Evolutionary conservation across 2,797 vertebrate species (phyloP).

Genomic region (Falco rusticolus): DNA sequence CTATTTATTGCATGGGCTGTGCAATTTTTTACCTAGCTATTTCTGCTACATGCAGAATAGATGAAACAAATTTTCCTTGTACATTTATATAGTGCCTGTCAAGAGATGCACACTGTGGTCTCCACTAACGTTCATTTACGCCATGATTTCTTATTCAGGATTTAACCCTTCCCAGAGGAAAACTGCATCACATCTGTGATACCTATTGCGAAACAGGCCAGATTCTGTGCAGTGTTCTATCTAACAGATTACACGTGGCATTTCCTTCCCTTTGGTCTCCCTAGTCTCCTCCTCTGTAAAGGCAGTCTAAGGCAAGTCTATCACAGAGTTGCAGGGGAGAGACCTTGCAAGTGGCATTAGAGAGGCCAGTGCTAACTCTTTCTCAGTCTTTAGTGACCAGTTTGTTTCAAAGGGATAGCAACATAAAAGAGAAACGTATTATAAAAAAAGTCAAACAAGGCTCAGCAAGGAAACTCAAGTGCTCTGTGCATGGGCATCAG

Average conservation of each 20-base stretch:
- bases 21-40: conserved; percentile 43
- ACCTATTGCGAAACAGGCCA: background rate
- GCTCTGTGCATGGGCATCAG: background rate
- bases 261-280: background rate
- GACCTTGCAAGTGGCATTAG: background rate
- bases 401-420: background rate
- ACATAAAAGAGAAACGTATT: background rate
- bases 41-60: conserved; percentile 39
- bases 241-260: background rate
- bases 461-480: background rate
- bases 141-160: background rate
- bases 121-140: conserved; percentile 4
- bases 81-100: conserved; percentile 10
- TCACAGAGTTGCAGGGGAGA: background rate
- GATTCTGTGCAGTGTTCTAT: background rate
- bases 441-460: background rate
- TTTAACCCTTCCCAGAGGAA: conserved; percentile 24
- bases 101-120: background rate
- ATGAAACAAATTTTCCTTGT: conserved; percentile 9
- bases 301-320: background rate
- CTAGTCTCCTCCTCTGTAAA: background rate
- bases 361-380: background rate
- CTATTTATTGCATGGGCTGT: conserved; percentile 47
- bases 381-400: background rate
- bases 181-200: background rate